Evolutionary conservation across 2,888 invertebrate species (phyloP), one percentile per base, ranked within the genome.

Genomic region (Unio delphinus): DNA sequence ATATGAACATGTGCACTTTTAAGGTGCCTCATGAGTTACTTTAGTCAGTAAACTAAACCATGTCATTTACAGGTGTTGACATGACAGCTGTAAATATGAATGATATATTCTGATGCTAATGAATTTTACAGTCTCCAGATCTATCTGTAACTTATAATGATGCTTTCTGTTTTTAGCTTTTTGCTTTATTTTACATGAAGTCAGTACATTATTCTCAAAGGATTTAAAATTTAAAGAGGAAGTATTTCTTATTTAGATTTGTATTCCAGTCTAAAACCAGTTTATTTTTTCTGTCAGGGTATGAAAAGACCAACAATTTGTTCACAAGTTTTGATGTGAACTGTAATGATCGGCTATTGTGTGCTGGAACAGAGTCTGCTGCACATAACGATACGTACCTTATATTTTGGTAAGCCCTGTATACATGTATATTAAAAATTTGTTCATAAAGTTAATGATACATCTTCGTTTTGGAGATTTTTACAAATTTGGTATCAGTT

Each of bases 241-340:
- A 55, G 18, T n/a, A 56, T 57, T 11, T 15, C 45, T 45, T 11
- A 45, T 45, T 15, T 45, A 11, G 8, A 4, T 45, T 45, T 45
- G 45, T 15, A 45, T 11, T 45, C 15, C 45, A 45, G 45, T 45
- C 45, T 45, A 45, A 45, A 45, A 45, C 45, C 45, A 45, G 45
- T 45, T 45, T 45, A 3, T 45, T 45, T 1, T 45, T 45, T 45
- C 45, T 45, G 65, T 58, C 72, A 83, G 84, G 81, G 23, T 75
- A 76, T 55, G 66, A 69, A 45, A 76, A 74, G 56, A 68, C 74
- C 3, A 65, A 78, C 55, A 76, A 78, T 63, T 64, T 78, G 6
- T 77, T 85, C 58, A 78, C 80, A 15, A 76, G 82, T 75, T 65
- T 85, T 64, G 87, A 84, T 61, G 63, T 85, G n/a, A 85, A 82